Base-by-base conservation (phyloP, 1,140 invertebrate genomes). In the Helicoverpa armigera region DNA sequence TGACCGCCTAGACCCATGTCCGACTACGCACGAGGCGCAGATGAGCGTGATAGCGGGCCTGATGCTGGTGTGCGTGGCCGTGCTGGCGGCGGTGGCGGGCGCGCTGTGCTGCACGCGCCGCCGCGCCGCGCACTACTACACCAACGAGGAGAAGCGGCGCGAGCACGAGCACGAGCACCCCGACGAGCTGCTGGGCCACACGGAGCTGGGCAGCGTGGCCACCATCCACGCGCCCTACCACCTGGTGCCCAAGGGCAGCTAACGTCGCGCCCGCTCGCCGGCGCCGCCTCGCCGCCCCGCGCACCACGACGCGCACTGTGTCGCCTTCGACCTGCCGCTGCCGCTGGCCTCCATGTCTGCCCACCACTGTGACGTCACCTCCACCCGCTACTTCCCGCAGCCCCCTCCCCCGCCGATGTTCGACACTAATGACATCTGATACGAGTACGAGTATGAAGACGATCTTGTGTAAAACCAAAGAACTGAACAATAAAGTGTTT, bases 81-180 rank as follows among this genome's bases (percentile, higher is more conserved):
- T 96, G 7, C 88, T 96, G 9, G 89, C 96, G 0, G 95, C 93
- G 0, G 90, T 96, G 10, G 89, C 96, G 0, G 95, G 92, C 0
- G 95, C 94, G 0, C 86, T 96, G 12, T 95, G 95, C 73, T 96
- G 96, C 87, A 96, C 96, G 31, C 92, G 95, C 56, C 95, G 96
- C 16, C 96, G 97, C 81, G 96, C 96, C 0, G 97, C 97, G 11
- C 96, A 96, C 51, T 97, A 97, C 88, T 97, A 97, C 89, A 97
- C 97, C 0, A 96, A 97, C 87, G 97, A 97, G 89, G 96, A 97
- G 83, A 96, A 97, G 83, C 88, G 96, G 13, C 88, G 94, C 56
- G 96, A 96, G 79, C 94, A 94, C 16, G 95, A 95, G 58, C 95
- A 95, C 69, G 95, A 96, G 5, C 95, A 95, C 80, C 93, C 91